Conservation (phyloP, 2,797 vertebrate genomes). For the Pantherophis vulpinus region DNA sequence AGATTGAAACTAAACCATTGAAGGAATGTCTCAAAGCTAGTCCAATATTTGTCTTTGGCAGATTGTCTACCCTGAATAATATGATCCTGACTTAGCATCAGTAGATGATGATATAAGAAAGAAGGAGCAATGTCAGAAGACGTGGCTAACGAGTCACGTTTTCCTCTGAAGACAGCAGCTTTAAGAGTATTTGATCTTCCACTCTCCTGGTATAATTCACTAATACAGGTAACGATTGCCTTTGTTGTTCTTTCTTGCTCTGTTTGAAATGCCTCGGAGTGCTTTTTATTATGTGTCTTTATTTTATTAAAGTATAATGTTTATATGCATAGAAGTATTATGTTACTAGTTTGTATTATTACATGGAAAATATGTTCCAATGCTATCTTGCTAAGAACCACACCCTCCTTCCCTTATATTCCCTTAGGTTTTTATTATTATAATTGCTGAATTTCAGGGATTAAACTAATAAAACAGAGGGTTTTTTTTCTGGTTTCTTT, state of each 20-base stretch:
- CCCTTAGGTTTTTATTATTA: neutral
- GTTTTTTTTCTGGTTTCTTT: neutral
- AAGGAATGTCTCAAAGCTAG: neutral
- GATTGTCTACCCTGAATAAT: slow-evolving; percentile 21
- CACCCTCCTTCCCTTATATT: neutral
- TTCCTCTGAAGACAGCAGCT: slow-evolving; percentile 79
- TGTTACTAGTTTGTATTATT: neutral
- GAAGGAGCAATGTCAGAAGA: slow-evolving; percentile 84
- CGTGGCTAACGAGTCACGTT: slow-evolving; percentile 68
- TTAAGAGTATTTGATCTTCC: slow-evolving; percentile 82
- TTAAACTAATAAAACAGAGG: neutral
- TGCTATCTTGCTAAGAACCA: neutral
- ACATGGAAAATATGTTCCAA: neutral
- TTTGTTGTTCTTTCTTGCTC: neutral
- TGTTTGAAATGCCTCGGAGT: neutral
- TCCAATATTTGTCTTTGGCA: slow-evolving; percentile 26
- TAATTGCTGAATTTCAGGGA: neutral
- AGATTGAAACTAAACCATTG: neutral
- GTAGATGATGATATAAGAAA: slow-evolving; percentile 68
- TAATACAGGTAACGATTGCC: slow-evolving; percentile 78
- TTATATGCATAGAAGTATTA: neutral
- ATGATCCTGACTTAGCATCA: slow-evolving; percentile 41
- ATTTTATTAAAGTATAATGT: neutral
- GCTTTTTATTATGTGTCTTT: neutral
- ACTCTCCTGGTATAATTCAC: slow-evolving; percentile 80